These are phyloP conservation scores for Melinopterus prodromus DNA, from an alignment of 2,888 invertebrate species.

Conservation along the genomic window DNA sequence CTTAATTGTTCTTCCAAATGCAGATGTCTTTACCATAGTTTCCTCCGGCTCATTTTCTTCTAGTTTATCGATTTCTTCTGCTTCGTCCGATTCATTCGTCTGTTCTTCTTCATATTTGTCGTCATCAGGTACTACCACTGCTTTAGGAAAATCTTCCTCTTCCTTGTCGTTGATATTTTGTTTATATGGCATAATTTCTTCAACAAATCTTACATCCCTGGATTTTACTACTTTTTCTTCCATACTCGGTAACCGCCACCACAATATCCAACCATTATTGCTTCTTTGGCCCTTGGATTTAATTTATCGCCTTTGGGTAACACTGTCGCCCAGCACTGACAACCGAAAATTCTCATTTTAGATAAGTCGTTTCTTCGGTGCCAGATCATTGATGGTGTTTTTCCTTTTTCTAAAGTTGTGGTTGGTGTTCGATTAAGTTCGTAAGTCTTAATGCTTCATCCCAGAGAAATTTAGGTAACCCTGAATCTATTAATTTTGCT, in stretches of 20 bases:
- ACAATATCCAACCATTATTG: conserved; percentile 45
- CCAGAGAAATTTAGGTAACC: conserved; percentile 29
- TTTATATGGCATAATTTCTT: conserved; percentile 36
- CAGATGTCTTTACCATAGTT: conserved; percentile 10
- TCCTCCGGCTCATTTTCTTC: conserved; percentile 26
- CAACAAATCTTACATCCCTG: conserved; percentile 45
- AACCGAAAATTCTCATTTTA: conserved; percentile 42
- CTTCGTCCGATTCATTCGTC: conserved; percentile 30
- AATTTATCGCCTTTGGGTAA: conserved; percentile 44
- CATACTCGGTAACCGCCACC: conserved; percentile 44
- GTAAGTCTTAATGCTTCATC: conserved; percentile 23
- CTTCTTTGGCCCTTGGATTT: conserved; percentile 40
- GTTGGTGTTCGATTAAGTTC: conserved; percentile 25
- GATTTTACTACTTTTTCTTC: conserved; percentile 38
- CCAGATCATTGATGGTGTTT: conserved; percentile 26
- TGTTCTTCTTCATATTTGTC: conserved; percentile 14
- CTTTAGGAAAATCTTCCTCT: conserved; percentile 10
- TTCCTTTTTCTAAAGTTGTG: neutral
- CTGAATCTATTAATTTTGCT: conserved; percentile 29
- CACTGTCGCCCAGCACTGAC: conserved; percentile 41
- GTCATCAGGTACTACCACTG: conserved; percentile 12
- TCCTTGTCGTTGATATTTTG: conserved; percentile 26
- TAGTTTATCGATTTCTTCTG: conserved; percentile 28
- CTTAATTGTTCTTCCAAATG: conserved; percentile 23
- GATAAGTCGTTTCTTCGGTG: conserved; percentile 29